phyloP scores from a whole-genome alignment of 2,888 invertebrate genomes.

The Brenthis ino region DNA sequence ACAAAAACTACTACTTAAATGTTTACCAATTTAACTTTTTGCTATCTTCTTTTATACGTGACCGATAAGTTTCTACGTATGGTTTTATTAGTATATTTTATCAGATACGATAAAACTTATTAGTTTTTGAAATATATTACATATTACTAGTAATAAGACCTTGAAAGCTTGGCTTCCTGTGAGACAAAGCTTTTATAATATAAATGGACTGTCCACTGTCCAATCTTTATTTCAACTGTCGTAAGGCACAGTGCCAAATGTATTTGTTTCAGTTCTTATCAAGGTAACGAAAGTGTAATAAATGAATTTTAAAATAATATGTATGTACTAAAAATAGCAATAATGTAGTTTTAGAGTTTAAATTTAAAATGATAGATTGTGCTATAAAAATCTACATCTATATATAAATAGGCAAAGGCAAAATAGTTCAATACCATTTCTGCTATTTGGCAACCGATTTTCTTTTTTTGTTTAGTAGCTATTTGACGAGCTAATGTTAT shows the following conservation, averaged over 20 bases:
- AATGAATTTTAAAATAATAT: constrained; percentile 10
- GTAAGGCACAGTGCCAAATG: constrained; percentile 31
- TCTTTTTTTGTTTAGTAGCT: too few relatives aligned
- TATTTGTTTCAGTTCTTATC: constrained; percentile 24
- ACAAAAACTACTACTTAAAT: constrained; percentile 7
- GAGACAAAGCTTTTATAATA: constrained; percentile 3
- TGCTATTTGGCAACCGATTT: too few relatives aligned
- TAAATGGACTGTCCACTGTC: constrained; percentile 16
- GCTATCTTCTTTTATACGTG: too few relatives aligned
- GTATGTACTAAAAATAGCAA: neutral
- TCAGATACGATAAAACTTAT: neutral
- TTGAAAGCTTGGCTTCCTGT: constrained; percentile 18
- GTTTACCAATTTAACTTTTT: too few relatives aligned
- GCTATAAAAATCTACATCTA: too few relatives aligned
- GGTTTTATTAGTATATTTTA: neutral
- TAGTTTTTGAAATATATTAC: neutral
- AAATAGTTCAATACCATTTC: too few relatives aligned
- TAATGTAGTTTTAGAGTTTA: too few relatives aligned
- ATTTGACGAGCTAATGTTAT: too few relatives aligned
- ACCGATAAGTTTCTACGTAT: too few relatives aligned
- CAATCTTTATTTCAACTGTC: constrained; percentile 14
- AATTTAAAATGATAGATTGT: too few relatives aligned
- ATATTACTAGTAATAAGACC: constrained; percentile 9
- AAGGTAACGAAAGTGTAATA: constrained; percentile 27
- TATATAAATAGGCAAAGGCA: too few relatives aligned